Base-by-base conservation (phyloP, 35 echinoderm and acorn worm genomes). In the Ptychodera flava region DNA sequence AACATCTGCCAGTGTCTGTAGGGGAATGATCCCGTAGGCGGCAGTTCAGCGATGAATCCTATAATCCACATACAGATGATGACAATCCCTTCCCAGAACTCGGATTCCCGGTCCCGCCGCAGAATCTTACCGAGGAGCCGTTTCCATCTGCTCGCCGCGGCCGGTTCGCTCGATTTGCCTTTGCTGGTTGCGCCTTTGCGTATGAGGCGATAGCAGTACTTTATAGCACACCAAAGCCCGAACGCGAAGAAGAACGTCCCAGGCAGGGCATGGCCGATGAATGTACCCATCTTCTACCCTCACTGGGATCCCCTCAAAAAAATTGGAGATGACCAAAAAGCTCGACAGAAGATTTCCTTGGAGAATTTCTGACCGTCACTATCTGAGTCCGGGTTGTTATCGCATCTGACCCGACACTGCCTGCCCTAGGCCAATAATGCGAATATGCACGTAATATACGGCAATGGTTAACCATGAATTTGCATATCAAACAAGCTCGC, bases 221-320 rank as follows among this genome's bases (percentile, higher is more conserved):
- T 92, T 28, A 97, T 90, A 87, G 93, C 91, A 92, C 95, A 97
- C 88, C 89, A 97, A 28, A 97, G 37, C 1, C 89, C 80, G 82
- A 94, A 89, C 27, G 91, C 29, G 64, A 97, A 92, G 85, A 97
- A 97, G 35, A 97, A 97, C 30, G 87, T 35, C 22, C 95, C 95
- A 53, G 95, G 95, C 78, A 85, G 83, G 33, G 90, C 95, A 85
- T 97, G 95, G 1, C 95, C 95, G 28, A 91, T 89, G 36, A 91
- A 97, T 29, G 92, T 97, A 35, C 95, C 95, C 95, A 97, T 97
- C 0, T 78, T 91, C n/a, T n/a, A n/a, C n/a, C n/a, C n/a, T n/a
- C n/a, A n/a, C n/a, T n/a, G n/a, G n/a, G n/a, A n/a, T n/a, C n/a
- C n/a, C n/a, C n/a, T n/a, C n/a, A n/a, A n/a, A n/a, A n/a, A n/a